Evolutionary conservation across 2,888 invertebrate genomes (phyloP).

Genomic region (Dugesia japonica): DNA sequence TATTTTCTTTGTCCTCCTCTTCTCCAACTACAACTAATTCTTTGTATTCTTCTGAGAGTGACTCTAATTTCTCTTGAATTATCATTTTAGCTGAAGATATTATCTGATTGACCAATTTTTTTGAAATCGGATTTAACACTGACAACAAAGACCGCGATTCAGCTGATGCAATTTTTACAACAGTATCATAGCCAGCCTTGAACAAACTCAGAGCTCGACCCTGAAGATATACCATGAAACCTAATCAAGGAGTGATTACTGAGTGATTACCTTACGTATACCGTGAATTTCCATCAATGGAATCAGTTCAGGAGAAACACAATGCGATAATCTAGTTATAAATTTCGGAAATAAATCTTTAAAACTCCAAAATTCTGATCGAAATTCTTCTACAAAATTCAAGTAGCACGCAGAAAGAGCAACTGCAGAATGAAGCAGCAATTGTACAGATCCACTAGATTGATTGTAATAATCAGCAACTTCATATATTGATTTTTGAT

Average conservation of each 20-base stretch:
- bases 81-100: conserved; percentile 57
- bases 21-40: neutral
- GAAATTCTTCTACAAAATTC: conserved; percentile 58
- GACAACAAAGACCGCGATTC: neutral
- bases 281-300: conserved; percentile 72
- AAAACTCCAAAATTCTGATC: conserved; percentile 68
- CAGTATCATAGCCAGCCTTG: conserved; percentile 63
- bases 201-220: conserved; percentile 68
- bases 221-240: no score
- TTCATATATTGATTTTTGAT: conserved; percentile 47
- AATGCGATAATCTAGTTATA: conserved; percentile 61
- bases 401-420: conserved; percentile 62
- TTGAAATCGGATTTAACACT: conserved; percentile 50
- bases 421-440: conserved; percentile 58
- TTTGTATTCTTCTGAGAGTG: conserved; percentile 63
- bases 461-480: conserved; percentile 58
- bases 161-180: neutral
- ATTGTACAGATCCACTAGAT: conserved; percentile 65
- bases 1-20: neutral
- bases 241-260: no score
- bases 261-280: conserved; percentile 67
- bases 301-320: conserved; percentile 63
- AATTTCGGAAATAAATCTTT: conserved; percentile 61
- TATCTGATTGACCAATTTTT: conserved; percentile 62
- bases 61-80: conserved; percentile 68